phyloP scores from a whole-genome alignment of 2,113 vertebrate species.

The Phaethornis superciliosus region DNA sequence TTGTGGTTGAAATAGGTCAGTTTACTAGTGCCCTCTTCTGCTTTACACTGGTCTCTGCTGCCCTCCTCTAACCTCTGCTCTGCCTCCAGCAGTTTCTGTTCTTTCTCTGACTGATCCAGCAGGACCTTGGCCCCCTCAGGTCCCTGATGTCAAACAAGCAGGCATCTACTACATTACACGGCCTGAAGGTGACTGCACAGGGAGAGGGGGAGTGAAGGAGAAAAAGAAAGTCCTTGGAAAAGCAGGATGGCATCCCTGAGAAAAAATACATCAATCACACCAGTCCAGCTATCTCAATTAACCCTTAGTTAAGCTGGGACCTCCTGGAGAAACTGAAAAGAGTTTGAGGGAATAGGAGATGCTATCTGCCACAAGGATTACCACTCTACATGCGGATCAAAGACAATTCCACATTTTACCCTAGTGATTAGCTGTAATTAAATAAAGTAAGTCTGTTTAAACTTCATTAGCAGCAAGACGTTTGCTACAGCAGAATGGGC shows the following conservation, averaged over 20 bases:
- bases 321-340: conserved; percentile 87
- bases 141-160: conserved; percentile 70
- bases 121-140: conserved; percentile 63
- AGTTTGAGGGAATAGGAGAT: conserved; percentile 87
- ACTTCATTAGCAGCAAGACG: conserved; percentile 97
- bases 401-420: conserved; percentile 93
- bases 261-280: conserved; percentile 81
- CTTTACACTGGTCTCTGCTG: conserved; percentile 75
- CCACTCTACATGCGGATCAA: conserved; percentile 92
- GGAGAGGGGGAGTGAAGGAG: neutral
- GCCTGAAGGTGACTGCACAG: conserved; percentile 63
- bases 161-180: conserved; percentile 63
- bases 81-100: conserved; percentile 53
- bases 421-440: conserved; percentile 97
- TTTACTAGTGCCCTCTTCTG: conserved; percentile 78
- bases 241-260: conserved; percentile 76
- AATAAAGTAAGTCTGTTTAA: conserved; percentile 99
- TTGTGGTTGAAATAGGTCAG: conserved; percentile 74
- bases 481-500: conserved; percentile 96
- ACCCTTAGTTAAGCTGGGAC: conserved; percentile 88
- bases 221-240: conserved; percentile 61
- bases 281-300: conserved; percentile 85
- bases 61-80: conserved; percentile 74
- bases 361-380: conserved; percentile 96
- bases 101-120: conserved; percentile 44